Conservation (phyloP, 2,888 invertebrate species). For the Steinernema hermaphroditum region DNA sequence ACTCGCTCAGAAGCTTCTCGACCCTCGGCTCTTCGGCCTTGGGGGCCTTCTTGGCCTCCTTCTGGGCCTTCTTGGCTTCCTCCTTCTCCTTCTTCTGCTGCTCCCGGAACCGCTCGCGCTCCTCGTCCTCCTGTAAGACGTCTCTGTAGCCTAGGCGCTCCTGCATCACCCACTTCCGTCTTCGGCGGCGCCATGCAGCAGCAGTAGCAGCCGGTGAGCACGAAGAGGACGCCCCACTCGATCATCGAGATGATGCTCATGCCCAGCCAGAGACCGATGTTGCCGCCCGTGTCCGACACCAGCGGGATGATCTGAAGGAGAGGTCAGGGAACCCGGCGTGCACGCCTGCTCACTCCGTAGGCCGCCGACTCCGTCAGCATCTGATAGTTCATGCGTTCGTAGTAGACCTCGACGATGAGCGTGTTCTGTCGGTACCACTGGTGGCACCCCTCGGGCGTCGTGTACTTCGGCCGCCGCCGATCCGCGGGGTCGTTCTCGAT, state of each 20-base stretch:
- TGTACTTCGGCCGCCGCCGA: slow-evolving; percentile 30
- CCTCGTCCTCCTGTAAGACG: neutral
- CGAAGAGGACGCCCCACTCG: slow-evolving; percentile 25
- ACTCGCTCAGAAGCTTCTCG: neutral
- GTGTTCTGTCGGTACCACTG: slow-evolving; percentile 65
- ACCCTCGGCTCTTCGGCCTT: neutral
- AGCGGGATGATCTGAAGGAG: slow-evolving; percentile 12
- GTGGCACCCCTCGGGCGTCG: slow-evolving; percentile 32
- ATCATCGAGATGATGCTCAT: slow-evolving; percentile 24
- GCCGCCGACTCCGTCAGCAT: slow-evolving; percentile 56
- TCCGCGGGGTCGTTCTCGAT: slow-evolving; percentile 23
- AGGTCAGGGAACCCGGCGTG: neutral
- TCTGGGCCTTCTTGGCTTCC: neutral
- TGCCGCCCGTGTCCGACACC: slow-evolving; percentile 23
- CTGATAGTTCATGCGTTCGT: slow-evolving; percentile 67
- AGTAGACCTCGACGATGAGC: slow-evolving; percentile 67
- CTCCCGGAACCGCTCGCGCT: neutral
- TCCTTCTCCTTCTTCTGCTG: slow-evolving; percentile 23
- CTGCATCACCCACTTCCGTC: neutral
- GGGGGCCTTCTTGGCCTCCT: neutral
- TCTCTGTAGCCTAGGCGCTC: neutral
- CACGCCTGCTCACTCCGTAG: slow-evolving; percentile 49
- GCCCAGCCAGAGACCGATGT: slow-evolving; percentile 25
- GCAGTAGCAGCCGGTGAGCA: slow-evolving; percentile 17
- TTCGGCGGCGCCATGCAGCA: slow-evolving; percentile 19